A percentile compares a stretch with the other conserved stretches of the same genome.
phyloP scores from a whole-genome alignment of 1,140 invertebrate genomes.

The Leptinotarsa texana region DNA sequence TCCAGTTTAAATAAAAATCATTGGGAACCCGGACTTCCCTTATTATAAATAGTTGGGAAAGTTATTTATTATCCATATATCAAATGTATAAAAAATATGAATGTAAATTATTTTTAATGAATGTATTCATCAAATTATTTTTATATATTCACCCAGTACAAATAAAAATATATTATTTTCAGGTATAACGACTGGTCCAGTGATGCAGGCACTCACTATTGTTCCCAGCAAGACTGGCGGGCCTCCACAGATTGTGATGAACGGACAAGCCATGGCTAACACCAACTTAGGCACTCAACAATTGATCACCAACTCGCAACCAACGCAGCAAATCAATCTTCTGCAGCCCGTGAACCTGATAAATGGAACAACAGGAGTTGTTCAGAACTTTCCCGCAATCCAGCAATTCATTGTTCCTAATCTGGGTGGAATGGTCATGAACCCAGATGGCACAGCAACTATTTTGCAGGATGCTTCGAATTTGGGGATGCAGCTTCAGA shows the following conservation, averaged over 20 bases:
- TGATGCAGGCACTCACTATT: slow-evolving; percentile 75
- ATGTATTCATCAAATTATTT: not conserved
- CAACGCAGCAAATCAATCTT: slow-evolving; percentile 76
- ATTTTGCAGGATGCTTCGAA: slow-evolving; percentile 73
- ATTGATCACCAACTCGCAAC: slow-evolving; percentile 70
- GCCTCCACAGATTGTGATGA: slow-evolving; percentile 73
- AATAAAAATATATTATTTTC: not conserved
- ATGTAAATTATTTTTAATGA: not conserved
- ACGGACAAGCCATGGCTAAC: slow-evolving; percentile 64
- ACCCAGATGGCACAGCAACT: slow-evolving; percentile 64
- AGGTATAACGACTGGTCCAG: slow-evolving; percentile 61
- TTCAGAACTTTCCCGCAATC: slow-evolving; percentile 77
- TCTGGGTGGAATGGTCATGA: slow-evolving; percentile 61
- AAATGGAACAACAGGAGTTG: slow-evolving; percentile 71
- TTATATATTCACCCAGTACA: not conserved
- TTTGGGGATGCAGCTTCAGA: slow-evolving; percentile 73
- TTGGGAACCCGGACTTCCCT: too few species aligned
- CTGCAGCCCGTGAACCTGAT: slow-evolving; percentile 79
- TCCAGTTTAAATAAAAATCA: too few species aligned
- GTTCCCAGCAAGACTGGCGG: slow-evolving; percentile 74
- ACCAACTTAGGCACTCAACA: slow-evolving; percentile 68
- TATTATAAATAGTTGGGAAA: too few species aligned
- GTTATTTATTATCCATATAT: too few species aligned
- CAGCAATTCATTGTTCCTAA: slow-evolving; percentile 84
- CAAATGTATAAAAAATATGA: not conserved